Conservation (phyloP, 64 coral and sea anemone genomes). For the Stylophora pistillata region DNA sequence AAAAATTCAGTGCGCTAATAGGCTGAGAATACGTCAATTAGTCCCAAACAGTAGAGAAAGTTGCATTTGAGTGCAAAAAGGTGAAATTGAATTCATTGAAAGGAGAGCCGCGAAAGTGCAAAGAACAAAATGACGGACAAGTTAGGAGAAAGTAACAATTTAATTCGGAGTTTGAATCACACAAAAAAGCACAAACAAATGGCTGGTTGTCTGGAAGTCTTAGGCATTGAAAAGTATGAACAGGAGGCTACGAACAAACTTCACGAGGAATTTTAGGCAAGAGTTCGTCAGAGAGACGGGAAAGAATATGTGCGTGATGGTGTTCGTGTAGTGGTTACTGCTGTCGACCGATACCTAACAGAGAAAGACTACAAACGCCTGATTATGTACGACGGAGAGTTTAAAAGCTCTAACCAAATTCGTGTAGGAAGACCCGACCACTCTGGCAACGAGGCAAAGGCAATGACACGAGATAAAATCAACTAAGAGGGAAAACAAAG, state of each 20-base stretch:
- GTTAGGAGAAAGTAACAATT: too few species aligned
- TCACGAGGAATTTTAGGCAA: slow-evolving; percentile 7
- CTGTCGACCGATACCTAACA: slow-evolving; percentile 3
- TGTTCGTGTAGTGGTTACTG: background rate
- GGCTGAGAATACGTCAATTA: too few species aligned
- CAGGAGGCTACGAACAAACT: background rate
- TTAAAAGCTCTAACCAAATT: too few species aligned
- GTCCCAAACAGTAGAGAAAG: too few species aligned
- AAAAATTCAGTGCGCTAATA: too few species aligned
- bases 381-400: too few species aligned
- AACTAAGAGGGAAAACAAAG: too few species aligned
- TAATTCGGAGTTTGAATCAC: background rate
- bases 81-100: too few species aligned
- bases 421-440: background rate
- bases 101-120: too few species aligned
- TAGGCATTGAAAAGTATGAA: background rate
- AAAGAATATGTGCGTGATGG: background rate
- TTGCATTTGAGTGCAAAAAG: too few species aligned
- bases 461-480: background rate
- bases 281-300: background rate
- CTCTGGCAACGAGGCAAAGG: background rate
- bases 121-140: too few species aligned
- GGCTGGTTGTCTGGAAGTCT: background rate
- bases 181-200: slow-evolving; percentile 15
- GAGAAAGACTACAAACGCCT: too few species aligned